Evolutionary conservation across 2,888 invertebrate genomes (phyloP).

Genomic region (Spodoptera picta): DNA sequence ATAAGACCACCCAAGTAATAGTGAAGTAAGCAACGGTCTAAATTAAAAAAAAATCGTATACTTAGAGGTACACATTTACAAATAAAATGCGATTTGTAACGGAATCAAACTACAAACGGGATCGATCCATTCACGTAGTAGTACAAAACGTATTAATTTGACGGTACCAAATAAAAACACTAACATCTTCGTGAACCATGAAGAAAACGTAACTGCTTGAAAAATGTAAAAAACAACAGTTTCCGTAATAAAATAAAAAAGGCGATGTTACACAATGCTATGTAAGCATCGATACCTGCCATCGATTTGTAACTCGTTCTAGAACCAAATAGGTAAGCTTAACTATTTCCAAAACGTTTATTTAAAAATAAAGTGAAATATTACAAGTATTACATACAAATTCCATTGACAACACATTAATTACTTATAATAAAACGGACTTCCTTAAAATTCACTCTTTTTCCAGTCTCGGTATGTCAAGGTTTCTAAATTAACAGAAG

Average conservation of each 20-base stretch:
- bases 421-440: too few species aligned
- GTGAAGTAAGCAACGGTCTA: slow-evolving; percentile 12
- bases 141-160: slow-evolving; percentile 30
- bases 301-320: not conserved
- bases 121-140: slow-evolving; percentile 13
- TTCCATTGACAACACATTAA: too few species aligned
- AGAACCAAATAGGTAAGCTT: too few species aligned
- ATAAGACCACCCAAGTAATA: slow-evolving; percentile 35
- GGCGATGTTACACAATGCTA: slow-evolving; percentile 21
- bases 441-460: too few species aligned
- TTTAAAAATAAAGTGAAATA: too few species aligned
- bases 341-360: not conserved
- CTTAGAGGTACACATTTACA: slow-evolving; percentile 12
- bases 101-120: slow-evolving; percentile 39
- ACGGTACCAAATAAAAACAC: slow-evolving; percentile 28
- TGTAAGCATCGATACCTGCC: not conserved
- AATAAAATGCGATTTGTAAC: slow-evolving; percentile 39
- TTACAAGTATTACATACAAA: too few species aligned
- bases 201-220: slow-evolving; percentile 36
- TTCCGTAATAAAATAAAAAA: slow-evolving; percentile 31
- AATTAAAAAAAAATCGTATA: slow-evolving; percentile 32
- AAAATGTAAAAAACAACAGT: slow-evolving; percentile 19
- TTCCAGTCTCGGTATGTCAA: too few species aligned
- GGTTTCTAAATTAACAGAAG: too few species aligned
- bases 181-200: slow-evolving; percentile 34